These are phyloP conservation scores for Galagoides demidoff DNA, from an alignment of 2,797 vertebrate genomes.

Conservation along the genomic window DNA sequence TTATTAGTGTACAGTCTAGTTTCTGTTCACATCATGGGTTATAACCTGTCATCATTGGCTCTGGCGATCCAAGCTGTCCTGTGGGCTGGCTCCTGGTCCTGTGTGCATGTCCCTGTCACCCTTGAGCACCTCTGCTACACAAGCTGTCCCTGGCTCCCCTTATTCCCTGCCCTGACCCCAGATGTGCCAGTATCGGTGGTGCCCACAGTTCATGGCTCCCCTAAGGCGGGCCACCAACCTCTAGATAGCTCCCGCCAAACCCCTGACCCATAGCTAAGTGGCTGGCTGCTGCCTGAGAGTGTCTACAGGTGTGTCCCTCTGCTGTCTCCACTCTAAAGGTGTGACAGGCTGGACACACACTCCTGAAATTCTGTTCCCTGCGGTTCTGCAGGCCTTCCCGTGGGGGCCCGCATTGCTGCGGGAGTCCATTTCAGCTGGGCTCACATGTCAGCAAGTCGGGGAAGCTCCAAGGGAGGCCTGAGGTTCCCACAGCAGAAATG, in stretches of 20 bases:
- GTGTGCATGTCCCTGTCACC: no score
- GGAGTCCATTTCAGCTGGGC: not conserved
- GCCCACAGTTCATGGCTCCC: no score
- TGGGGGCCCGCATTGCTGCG: not conserved
- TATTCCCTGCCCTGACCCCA: no score
- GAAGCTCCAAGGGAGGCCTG: not conserved
- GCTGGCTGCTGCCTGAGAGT: not conserved
- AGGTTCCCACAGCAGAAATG: not conserved
- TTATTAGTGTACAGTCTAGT: no score
- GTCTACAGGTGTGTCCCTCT: not conserved
- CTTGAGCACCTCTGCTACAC: no score
- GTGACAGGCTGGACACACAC: not conserved
- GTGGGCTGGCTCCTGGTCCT: no score
- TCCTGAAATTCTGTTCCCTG: not conserved
- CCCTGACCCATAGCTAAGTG: not conserved
- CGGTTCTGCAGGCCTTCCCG: no score
- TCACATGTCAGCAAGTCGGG: not conserved
- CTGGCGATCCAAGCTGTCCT: no score
- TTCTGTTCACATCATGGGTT: no score
- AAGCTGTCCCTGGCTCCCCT: no score
- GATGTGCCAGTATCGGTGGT: no score
- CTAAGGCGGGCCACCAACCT: not conserved
- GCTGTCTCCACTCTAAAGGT: not conserved
- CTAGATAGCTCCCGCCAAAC: not conserved
- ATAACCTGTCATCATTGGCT: no score